Base-by-base conservation (phyloP, 2,113 vertebrate species). In the Delphinus delphis region DNA sequence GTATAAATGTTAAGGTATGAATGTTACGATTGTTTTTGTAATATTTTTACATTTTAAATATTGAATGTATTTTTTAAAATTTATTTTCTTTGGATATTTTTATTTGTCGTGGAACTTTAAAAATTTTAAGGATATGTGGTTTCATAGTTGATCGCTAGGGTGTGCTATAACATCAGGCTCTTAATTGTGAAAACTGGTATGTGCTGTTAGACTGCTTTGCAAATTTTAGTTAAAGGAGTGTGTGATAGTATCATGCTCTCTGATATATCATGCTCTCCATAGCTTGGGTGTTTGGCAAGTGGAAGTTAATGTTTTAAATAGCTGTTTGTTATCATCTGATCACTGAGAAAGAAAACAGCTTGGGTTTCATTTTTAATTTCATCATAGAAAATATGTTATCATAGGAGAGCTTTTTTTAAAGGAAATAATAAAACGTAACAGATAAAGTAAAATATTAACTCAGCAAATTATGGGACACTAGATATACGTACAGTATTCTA, bases 101-200 rank as follows among this genome's bases (percentile, higher is more conserved):
- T 53, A 53, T 53, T 53, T 88, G 77, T 95, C 18, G 55, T 63
- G 21, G 20, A 63, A 82, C 65, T 93, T 76, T 95, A 65, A 97
- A 93, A 94, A 79, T 70, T 62, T 67, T 95, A 92, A 87, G 68
- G 10, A 55, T 58, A 25, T 97, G 92, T 88, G 88, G 44, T 38
- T 96, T 95, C 89, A 83, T 96, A 90, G 79, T 62, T 98, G 82
- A 60, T 98, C 28, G 1, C 90, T 98, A 98, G 98, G 97, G 95
- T 96, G 94, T 98, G 95, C 96, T 97, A 0, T 98, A 96, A 94
- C 93, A 94, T 81, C 95, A 94, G 31, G 50, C 76, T 98, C 36
- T 96, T 96, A 82, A 93, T 85, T 77, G 23, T 90, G 73, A 60
- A 82, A 90, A 83, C 25, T 90, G 20, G 23, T 53, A 0, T 63